Evolutionary conservation across 1,140 invertebrate species (phyloP), one percentile per base, ranked within the genome.

Genomic region (Drosophila busckii): DNA sequence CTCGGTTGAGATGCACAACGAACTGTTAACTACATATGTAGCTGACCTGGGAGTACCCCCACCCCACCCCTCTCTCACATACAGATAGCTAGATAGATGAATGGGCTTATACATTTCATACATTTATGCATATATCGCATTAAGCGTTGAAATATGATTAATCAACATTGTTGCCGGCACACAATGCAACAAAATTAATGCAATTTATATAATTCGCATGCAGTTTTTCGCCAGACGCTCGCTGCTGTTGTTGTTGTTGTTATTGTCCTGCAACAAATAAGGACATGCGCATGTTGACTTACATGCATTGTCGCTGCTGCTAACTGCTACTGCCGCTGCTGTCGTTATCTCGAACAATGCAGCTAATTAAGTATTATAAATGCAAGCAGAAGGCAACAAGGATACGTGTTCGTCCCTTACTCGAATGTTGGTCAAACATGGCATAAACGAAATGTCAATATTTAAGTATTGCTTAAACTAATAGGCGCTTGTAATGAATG

Each of bases 291-390:
- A 20, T 37, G 46, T 60, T 54, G 40, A 60, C 49, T 55, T 61
- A 28, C 28, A 55, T 46, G 52, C 52, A 61, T 61, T 61, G 50
- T 70, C 68, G 54, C 60, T 44, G 29, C 42, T 66, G 68, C 54
- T n/a, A n/a, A n/a, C n/a, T n/a, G n/a, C n/a, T n/a, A 61, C 55
- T 61, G 50, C 71, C 68, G 54, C 60, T 44, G 29, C 42, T 66
- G 68, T 48, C 50, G 62, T 73, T 75, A 68, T 65, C 70, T 49
- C 17, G 52, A 68, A 78, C 73, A 78, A 78, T 78, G 68, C 58
- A 71, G 68, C 71, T 78, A 78, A 78, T 78, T 78, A 78, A 78
- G 73, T 66, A 78, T 80, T 64, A 67, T 78, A 63, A 63, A 78
- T 69, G 56, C 63, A 68, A 28, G 45, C 62, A 29, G 50, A 53